Evolutionary conservation across 2,888 invertebrate species (phyloP).

Genomic region (Limnephilus marmoratus): DNA sequence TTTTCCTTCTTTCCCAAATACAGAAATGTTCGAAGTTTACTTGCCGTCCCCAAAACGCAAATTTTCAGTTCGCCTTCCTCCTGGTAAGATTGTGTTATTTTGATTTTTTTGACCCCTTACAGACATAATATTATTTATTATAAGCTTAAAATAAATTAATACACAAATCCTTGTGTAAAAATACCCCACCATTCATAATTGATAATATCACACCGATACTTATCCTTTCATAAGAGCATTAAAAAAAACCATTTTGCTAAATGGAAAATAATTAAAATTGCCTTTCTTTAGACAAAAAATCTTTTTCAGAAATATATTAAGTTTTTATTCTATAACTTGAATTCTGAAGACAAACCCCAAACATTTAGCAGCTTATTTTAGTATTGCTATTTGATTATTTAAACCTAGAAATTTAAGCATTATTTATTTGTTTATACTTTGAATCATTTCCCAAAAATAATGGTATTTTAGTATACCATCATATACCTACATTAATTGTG

Average conservation of each 20-base stretch:
- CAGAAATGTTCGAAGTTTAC: constrained; percentile 73
- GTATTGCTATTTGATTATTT: neutral
- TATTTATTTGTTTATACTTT: neutral
- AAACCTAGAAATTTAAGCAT: neutral
- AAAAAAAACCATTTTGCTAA: neutral
- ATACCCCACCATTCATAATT: neutral
- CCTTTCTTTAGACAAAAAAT: neutral
- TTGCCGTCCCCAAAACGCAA: constrained; percentile 68
- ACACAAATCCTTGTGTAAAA: neutral
- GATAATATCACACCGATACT: neutral
- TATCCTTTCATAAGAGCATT: neutral
- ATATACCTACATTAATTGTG: neutral
- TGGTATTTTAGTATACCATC: neutral
- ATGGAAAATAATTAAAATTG: neutral
- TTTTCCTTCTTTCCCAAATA: constrained; percentile 69
- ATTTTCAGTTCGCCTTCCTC: constrained; percentile 66
- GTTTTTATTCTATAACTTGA: neutral
- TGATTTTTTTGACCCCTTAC: constrained; percentile 18
- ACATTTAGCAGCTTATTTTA: neutral
- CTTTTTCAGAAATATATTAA: neutral
- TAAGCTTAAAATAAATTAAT: neutral
- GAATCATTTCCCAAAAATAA: neutral
- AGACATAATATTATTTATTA: neutral
- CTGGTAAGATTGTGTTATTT: constrained; percentile 62
- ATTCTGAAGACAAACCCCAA: neutral